Base-by-base conservation (phyloP, 2,113 vertebrate genomes). In the Atrichornis clamosus region DNA sequence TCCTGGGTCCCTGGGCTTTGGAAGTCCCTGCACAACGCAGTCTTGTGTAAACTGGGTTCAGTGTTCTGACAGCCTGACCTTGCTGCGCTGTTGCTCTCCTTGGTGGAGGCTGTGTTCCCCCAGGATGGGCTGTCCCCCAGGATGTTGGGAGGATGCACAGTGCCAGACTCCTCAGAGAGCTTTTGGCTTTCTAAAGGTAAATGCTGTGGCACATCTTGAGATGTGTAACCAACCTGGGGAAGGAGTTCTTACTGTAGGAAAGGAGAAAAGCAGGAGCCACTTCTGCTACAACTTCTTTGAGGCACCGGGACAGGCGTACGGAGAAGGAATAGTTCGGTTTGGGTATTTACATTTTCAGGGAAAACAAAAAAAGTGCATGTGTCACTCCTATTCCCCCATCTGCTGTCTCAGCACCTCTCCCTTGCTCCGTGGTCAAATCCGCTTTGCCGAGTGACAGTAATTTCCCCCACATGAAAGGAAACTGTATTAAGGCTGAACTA, bases 381-480 rank as follows among this genome's bases (percentile, higher is more conserved):
- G 72, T 65, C 2, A 1, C 58, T 28, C 80, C 76, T 81, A 2
- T 56, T 89, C 56, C 19, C 52, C 10, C 1, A 0, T 72, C 44
- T 74, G 80, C 86, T 94, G 80, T 49, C 89, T 95, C 94, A 95
- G 81, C 91, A 94, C 44, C 65, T 87, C 89, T 72, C 22, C n/a
- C 26, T 56, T 82, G 68, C n/a, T 93, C 77, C 5, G 4, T 65
- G 87, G 84, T 77, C 73, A 89, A 67, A 89, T 84, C 56, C 28
- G 20, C 94, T 90, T 74, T 88, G 64, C 68, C 56, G 87, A 86
- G 47, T 44, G 68, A 81, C 83, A 41, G 73, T 39, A 78, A 92
- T 72, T 93, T 77, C 53, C 39, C 64, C 49, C 65, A 93, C 68
- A 67, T 62, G 90, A 77, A 88, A 90, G 75, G 32, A 81, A 88